Base-by-base conservation (phyloP, 2,888 invertebrate genomes). In the Drosophila paucipuncta region DNA sequence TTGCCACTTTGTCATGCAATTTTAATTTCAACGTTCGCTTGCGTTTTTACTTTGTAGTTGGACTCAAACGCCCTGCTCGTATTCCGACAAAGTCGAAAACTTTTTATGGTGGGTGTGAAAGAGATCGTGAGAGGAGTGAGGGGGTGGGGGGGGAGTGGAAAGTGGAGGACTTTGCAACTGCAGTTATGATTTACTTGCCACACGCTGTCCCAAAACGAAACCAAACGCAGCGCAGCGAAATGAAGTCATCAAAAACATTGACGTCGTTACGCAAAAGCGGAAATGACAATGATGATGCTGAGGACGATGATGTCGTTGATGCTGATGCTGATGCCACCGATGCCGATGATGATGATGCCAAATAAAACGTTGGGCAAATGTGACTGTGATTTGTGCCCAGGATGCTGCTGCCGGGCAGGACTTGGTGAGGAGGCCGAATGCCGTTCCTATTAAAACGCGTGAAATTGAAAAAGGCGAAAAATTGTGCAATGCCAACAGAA, bases 1-100 rank as follows among this genome's bases (percentile, higher is more conserved):
- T 87, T 87, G 89, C 88, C 88, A 87, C 86, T 87, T 87, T 87
- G 86, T 87, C 90, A 85, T 87, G 80, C 87, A 80, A 89, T 86
- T 86, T 89, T 86, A 89, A 89, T 89, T 89, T 75, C 61, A 78
- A 72, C 74, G 35, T 75, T 80, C 67, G 68, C 82, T 57, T 78
- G 63, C 68, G 57, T 72, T 82, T 85, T 66, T 84, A 86, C 87
- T 84, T 89, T 86, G 82, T 85, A 73, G 73, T 76, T 72, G 49
- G 64, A 66, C 62, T 69, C 66, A 58, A 76, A 68, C 66, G 63
- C 68, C 30, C 60, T 65, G 74, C 83, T 85, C 89, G 85, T 85
- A 80, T 85, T 78, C 76, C 72, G 87, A 84, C 89, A 86, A 85
- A 89, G 89, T 85, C 87, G 77, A 87, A 89, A 87, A 87, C 67